Evolutionary conservation across 2,113 vertebrate genomes (phyloP), one percentile per base, ranked within the genome.

Genomic region (Gila orcuttii): DNA sequence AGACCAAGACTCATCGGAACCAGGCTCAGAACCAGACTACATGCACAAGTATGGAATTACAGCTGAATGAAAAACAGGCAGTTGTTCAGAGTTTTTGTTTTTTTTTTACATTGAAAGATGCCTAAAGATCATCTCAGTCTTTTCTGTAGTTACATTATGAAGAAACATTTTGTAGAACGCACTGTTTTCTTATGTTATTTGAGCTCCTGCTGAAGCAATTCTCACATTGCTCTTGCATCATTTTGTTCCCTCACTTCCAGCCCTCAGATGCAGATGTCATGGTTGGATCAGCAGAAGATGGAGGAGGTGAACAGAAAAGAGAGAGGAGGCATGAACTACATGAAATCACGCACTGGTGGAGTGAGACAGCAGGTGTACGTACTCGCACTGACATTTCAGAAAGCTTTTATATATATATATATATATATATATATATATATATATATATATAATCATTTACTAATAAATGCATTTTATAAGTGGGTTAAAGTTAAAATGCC

Each of bases 211-310:
- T 74, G 42, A 74, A 74, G 71, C 36, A 47, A 36, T 17, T 36
- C 21, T 45, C 55, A 9, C 60, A 5, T 25, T 47, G 45, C 25
- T 50, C 42, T 77, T 28, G 3, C 55, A 66, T 8, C 6, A 23
- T 19, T 21, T 55, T 47, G 31, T 71, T 50, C 42, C 55, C n/a
- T 59, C 13, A 66, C 28, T 45, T n/a, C 64, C 64, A 99, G 98
- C 94, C 96, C 97, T 89, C 98, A 99, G 96, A 99, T 99, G 96
- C 98, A 99, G 95, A 99, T 99, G 95, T 98, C 98, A 31, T 99
- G 98, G 98, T 94, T 99, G 91, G 95, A 97, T 89, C 98, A 99
- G 92, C 98, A 99, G 91, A 99, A 99, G 93, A 95, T 99, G 93
- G 98, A 99, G 91, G 98, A 99, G 86, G 94, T 98, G 91, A 98